Conservation (phyloP, 1,140 invertebrate species). For the Cotesia chilonis region DNA sequence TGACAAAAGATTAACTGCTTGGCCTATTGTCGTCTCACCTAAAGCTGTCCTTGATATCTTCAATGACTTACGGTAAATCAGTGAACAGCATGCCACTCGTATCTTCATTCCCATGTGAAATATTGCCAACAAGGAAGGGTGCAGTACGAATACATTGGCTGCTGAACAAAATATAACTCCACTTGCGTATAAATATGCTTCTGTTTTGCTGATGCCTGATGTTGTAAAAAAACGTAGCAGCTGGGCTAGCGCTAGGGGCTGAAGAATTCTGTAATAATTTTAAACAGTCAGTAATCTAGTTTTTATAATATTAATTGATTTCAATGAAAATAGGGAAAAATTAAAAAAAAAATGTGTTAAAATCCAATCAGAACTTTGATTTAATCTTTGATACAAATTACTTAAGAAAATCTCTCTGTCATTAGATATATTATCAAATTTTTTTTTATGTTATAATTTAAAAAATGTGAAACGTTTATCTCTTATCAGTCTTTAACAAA, state of each 20-base stretch:
- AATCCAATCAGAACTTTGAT: no score
- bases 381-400: no score
- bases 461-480: no score
- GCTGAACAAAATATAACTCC: constrained; percentile 74
- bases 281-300: neutral
- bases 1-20: constrained; percentile 88
- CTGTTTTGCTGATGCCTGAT: constrained; percentile 56
- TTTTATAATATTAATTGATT: constrained; percentile 66
- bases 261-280: constrained; percentile 77
- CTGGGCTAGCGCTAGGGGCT: constrained; percentile 75
- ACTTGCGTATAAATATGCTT: constrained; percentile 75
- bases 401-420: no score
- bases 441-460: no score
- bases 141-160: constrained; percentile 74
- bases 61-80: constrained; percentile 84
- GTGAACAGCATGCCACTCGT: constrained; percentile 78
- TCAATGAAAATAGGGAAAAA: no score
- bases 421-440: no score
- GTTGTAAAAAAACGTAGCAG: constrained; percentile 78
- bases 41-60: constrained; percentile 74
- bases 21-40: constrained; percentile 80
- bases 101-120: constrained; percentile 78
- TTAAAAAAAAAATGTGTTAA: no score
- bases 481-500: no score
- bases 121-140: constrained; percentile 81